Conservation (phyloP, 2,888 invertebrate genomes). For the Gnatocerus cornutus region DNA sequence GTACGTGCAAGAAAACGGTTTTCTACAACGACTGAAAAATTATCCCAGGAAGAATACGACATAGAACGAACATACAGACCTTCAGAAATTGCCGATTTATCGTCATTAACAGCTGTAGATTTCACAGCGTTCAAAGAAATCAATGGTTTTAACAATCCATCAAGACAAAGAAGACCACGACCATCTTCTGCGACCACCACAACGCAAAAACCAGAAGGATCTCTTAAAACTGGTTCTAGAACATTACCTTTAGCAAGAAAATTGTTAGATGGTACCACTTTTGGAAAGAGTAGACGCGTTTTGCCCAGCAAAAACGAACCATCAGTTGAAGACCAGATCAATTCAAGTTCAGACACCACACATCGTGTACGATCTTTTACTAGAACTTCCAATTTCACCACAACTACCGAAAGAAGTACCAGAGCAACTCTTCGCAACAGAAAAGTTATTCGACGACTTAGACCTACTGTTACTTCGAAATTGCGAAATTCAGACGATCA, state of each 20-base stretch:
- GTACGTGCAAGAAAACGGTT: conserved; percentile 52
- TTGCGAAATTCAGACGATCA: conserved; percentile 14
- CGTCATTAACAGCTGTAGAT: conserved; percentile 75
- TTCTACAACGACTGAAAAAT: conserved; percentile 55
- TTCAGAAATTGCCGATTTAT: conserved; percentile 71
- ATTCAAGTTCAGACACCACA: conserved; percentile 53
- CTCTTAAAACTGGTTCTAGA: conserved; percentile 53
- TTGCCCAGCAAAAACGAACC: conserved; percentile 13
- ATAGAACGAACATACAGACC: conserved; percentile 66
- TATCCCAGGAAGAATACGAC: conserved; percentile 58
- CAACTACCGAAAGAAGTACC: conserved; percentile 38
- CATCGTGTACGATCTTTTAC: conserved; percentile 49
- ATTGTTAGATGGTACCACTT: conserved; percentile 45
- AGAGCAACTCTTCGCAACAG: conserved; percentile 50
- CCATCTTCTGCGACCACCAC: conserved; percentile 46
- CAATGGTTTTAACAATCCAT: conserved; percentile 42
- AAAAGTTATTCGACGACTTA: conserved; percentile 59
- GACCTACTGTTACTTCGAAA: conserved; percentile 50
- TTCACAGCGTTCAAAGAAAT: conserved; percentile 57
- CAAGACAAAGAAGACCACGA: conserved; percentile 55
- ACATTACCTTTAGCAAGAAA: conserved; percentile 54
- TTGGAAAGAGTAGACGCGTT: conserved; percentile 52
- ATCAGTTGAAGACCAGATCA: conserved; percentile 51
- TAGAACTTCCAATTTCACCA: conserved; percentile 43
- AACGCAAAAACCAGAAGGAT: conserved; percentile 51